phyloP scores from a whole-genome alignment of 2,888 invertebrate species.

The Subacronicta megacephala region DNA sequence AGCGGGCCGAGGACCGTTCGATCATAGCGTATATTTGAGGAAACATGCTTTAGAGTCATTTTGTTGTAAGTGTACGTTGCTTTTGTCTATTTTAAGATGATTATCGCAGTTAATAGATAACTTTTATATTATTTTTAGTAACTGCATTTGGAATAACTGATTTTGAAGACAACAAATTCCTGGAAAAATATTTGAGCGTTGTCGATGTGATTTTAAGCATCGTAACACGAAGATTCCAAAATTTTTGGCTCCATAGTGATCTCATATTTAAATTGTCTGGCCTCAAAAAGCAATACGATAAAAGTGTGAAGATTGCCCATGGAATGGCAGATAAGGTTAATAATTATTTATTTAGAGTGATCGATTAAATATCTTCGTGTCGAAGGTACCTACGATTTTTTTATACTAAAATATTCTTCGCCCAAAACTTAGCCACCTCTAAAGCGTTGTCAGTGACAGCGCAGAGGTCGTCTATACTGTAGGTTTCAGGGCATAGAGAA shows the following conservation, averaged over 20 bases:
- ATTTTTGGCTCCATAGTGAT: conserved; percentile 60
- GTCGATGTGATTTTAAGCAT: conserved; percentile 43
- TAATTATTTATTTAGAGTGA: neutral
- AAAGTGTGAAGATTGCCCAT: conserved; percentile 52
- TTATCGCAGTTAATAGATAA: too few species aligned
- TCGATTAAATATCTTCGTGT: too few species aligned
- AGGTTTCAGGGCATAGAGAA: too few species aligned
- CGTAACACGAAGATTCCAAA: conserved; percentile 48
- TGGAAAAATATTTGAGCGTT: conserved; percentile 45
- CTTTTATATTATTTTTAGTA: conserved; percentile 30
- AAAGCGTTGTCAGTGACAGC: too few species aligned
- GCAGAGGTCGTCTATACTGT: too few species aligned
- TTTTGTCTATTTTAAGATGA: too few species aligned
- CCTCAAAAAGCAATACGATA: conserved; percentile 57
- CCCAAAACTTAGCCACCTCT: too few species aligned
- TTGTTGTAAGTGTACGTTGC: conserved; percentile 67
- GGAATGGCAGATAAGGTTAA: conserved; percentile 59
- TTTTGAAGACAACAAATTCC: conserved; percentile 44
- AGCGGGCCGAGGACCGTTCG: conserved; percentile 55
- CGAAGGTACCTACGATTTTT: neutral
- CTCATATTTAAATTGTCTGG: conserved; percentile 48
- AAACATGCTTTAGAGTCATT: conserved; percentile 60
- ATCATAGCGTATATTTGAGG: conserved; percentile 54
- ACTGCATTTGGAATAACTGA: conserved; percentile 52
- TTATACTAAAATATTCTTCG: too few species aligned